Base-by-base conservation (phyloP, 2,113 vertebrate species). In the Sula dactylatra region DNA sequence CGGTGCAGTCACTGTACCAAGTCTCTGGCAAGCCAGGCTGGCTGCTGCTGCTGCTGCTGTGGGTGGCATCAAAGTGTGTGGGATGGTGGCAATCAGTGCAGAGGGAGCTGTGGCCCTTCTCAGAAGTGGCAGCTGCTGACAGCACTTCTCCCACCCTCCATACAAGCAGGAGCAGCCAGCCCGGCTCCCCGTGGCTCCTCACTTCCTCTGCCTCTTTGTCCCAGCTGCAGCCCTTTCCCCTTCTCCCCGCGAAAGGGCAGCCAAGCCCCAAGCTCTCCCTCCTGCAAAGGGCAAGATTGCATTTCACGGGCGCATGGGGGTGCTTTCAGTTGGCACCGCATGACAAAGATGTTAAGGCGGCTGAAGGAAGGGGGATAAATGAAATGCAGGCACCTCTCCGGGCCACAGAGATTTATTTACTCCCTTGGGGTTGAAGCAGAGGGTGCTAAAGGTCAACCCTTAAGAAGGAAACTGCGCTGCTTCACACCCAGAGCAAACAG, bases 401-500 rank as follows among this genome's bases (percentile, higher is more conserved):
- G 44, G 78, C 20, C 24, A 21, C 18, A 42, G 40, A 76, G 65
- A 31, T 47, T 36, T 25, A 31, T n/a, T 82, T 11, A 2, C 34
- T 70, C 36, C 31, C 36, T 5, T 21, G 45, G 40, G 42, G 25
- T 6, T 72, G 56, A 36, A 31, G 62, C 0, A 0, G 22, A 82
- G 24, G 20, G 70, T 56, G 88, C 45, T 32, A 62, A 96, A 96
- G 96, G 79, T 74, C 79, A 49, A 25, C 6, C 17, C 45, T 10
- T 11, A 16, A 58, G 81, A 19, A 36, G 45, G 64, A 87, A 86
- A 16, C 8, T 0, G 6, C 26, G 73, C 77, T 87, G 91, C 73
- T 50, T 50, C 91, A 92, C 88, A 4, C 88, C 78, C 94, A 92
- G 56, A 82, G 91, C 84, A 96, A 96, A 96, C 86, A 92, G 40